Percentiles rank a stretch among this genome's conserved stretches.
These are phyloP conservation scores for Nemotelus nigrinus DNA, from an alignment of 2,888 invertebrate genomes.

Conservation along the genomic window DNA sequence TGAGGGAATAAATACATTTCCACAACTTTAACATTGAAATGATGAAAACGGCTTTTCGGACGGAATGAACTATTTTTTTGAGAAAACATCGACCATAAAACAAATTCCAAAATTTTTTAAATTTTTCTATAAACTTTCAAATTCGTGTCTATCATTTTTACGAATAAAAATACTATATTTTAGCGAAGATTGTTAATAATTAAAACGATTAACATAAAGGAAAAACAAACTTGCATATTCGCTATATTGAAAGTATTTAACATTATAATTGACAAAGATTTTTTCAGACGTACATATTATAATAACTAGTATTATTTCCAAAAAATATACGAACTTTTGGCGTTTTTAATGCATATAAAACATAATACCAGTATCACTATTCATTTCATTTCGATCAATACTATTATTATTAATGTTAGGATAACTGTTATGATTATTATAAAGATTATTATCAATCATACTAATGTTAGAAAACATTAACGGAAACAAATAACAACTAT, in stretches of 20 bases:
- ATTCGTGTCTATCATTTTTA: no score
- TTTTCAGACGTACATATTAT: background rate
- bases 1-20: no score
- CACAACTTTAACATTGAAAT: no score
- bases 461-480: constrained; percentile 24
- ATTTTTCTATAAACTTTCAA: no score
- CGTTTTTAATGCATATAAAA: constrained; percentile 40
- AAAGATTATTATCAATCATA: constrained; percentile 15
- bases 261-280: background rate
- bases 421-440: background rate
- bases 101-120: no score
- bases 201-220: background rate
- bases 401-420: no score
- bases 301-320: background rate
- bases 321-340: constrained; percentile 1
- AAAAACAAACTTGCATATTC: constrained; percentile 43
- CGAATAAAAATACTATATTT: no score
- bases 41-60: no score
- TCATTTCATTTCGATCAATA: background rate
- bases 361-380: constrained; percentile 21
- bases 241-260: background rate
- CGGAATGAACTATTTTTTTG: no score
- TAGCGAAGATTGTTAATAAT: background rate
- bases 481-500: constrained; percentile 27
- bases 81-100: no score